Evolutionary conservation across 2,888 invertebrate genomes (phyloP).

Genomic region (Cryptophagus acutangulus): DNA sequence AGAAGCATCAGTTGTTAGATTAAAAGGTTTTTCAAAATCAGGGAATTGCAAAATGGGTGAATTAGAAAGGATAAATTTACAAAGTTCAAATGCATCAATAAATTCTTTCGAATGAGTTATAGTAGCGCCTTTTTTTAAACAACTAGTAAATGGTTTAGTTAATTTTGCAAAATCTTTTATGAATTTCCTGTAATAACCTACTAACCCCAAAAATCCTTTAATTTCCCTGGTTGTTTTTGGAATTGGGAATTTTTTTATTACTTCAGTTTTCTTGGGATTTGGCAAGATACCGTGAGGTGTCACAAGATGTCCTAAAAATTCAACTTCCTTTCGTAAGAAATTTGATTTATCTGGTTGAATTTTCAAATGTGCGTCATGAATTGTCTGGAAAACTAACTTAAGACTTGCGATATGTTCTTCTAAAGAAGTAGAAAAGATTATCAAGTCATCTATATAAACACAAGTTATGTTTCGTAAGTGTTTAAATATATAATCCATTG

Average conservation of each 20-base stretch:
- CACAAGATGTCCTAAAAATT: slow-evolving; percentile 35
- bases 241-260: slow-evolving; percentile 22
- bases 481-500: slow-evolving; percentile 30
- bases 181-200: slow-evolving; percentile 25
- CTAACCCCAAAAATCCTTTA: slow-evolving; percentile 26
- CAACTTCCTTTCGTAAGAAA: slow-evolving; percentile 20
- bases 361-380: slow-evolving; percentile 27
- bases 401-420: slow-evolving; percentile 30
- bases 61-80: slow-evolving; percentile 15
- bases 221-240: slow-evolving; percentile 30
- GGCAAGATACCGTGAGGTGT: slow-evolving; percentile 33
- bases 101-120: slow-evolving; percentile 16
- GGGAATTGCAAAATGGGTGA: slow-evolving; percentile 20
- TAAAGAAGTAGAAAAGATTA: slow-evolving; percentile 30
- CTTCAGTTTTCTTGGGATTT: slow-evolving; percentile 32
- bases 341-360: slow-evolving; percentile 22
- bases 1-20: slow-evolving; percentile 21
- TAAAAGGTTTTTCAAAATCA: slow-evolving; percentile 19
- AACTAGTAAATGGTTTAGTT: slow-evolving; percentile 11
- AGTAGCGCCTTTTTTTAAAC: slow-evolving; percentile 8
- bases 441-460: too few relatives aligned
- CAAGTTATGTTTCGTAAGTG: too few relatives aligned
- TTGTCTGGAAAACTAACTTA: slow-evolving; percentile 24
- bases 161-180: slow-evolving; percentile 10
- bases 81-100: slow-evolving; percentile 11